Conservation (phyloP, 2,113 vertebrate species). For the Anoplopoma fimbria region DNA sequence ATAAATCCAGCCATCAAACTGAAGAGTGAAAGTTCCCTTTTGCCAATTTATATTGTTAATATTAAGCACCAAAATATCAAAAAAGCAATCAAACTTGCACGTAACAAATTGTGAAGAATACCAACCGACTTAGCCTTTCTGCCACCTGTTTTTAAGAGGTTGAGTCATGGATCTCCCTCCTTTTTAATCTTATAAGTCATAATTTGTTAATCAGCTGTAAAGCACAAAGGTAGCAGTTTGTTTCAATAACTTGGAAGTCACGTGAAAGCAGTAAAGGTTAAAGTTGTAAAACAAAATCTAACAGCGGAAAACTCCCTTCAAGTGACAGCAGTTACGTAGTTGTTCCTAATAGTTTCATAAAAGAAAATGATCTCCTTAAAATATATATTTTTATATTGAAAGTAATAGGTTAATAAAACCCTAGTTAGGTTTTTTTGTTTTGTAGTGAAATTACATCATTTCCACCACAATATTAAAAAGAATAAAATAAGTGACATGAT, state of each 20-base stretch:
- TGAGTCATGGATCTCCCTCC: background rate
- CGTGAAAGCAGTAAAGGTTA: background rate
- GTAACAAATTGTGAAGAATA: background rate
- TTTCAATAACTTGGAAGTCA: conserved; percentile 2
- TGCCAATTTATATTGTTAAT: background rate
- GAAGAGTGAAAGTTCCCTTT: background rate
- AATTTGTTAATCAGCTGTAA: background rate
- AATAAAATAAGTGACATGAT: no score
- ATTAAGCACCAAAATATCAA: background rate
- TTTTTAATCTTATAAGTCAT: background rate
- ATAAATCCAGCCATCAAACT: background rate
- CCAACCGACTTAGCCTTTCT: background rate
- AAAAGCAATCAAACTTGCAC: no score
- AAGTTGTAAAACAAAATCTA: background rate
- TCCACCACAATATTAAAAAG: background rate
- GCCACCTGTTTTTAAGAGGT: background rate
- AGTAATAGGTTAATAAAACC: background rate
- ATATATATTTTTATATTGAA: background rate
- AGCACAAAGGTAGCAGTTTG: conserved; percentile 6
- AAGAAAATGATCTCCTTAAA: no score
- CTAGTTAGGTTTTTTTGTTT: no score
- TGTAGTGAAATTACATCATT: no score
- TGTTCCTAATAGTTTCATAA: background rate
- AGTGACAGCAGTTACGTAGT: background rate
- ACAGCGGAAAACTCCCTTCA: background rate